Evolutionary conservation across 2,888 invertebrate species (phyloP), one percentile per base, ranked within the genome.

Genomic region (Blastobasis lacticolella): DNA sequence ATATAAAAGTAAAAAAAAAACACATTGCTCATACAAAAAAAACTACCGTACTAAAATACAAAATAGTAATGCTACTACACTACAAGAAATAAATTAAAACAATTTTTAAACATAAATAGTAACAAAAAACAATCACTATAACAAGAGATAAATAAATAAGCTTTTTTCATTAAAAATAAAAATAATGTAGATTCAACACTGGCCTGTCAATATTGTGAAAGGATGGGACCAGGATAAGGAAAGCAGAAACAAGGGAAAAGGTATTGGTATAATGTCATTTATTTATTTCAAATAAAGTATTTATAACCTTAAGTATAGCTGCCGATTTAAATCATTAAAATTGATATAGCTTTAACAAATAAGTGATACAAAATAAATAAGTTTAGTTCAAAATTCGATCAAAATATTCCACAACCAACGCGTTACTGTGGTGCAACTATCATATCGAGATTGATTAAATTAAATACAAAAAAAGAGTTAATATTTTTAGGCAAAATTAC

Each of bases 191-290:
- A 82, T 78, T 80, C 88, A 88, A 88, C 89, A 88, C 88, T 79
- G 88, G 85, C 72, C 89, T 89, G 89, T 89, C 89, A 89, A 89
- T 89, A 89, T 88, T 88, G 88, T 73, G 69, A 67, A 61, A 55
- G 69, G 70, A 73, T 55, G 45, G 73, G 75, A 64, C 54, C 58
- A 54, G 57, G 62, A 58, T 54, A 66, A 67, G 66, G 61, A 56
- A 57, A 58, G 57, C 54, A 56, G 53, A 58, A 62, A 61, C 53
- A 64, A 51, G 46, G 61, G 65, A 54, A 51, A 54, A 37, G 49
- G 53, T 55, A 53, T 45, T 23, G 40, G 54, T 70, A 59, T 63
- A 73, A 85, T 85, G 87, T 81, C 88, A 87, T 85, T 84, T 77
- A 62, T 77, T 85, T 80, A 87, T 85, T 87, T 72, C 84, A 83